A percentile compares a stretch with the other conserved stretches of the same genome.
Conservation (phyloP, 2,113 vertebrate species). For the Charadrius vociferus region DNA sequence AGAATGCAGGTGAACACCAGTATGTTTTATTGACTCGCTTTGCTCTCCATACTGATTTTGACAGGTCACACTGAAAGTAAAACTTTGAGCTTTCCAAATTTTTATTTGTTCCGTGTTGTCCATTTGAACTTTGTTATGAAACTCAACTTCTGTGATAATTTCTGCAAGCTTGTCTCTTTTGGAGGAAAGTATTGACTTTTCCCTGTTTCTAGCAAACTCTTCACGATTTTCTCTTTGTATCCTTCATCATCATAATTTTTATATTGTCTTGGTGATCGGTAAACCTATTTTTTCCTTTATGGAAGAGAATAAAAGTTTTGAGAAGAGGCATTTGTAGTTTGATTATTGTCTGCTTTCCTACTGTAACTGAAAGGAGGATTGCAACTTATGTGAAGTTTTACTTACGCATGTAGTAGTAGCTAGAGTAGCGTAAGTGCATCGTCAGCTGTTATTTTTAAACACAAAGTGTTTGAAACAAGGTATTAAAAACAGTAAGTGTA, state of each 20-base stretch:
- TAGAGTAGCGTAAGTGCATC: neutral
- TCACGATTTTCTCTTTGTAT: conserved; percentile 58
- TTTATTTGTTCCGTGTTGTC: neutral
- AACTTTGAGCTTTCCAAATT: neutral
- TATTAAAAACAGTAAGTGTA: neutral
- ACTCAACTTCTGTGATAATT: conserved; percentile 62
- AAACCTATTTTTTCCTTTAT: neutral
- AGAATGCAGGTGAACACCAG: neutral
- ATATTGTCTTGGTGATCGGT: neutral
- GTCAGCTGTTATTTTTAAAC: neutral
- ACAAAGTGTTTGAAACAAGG: neutral
- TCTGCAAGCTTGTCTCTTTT: conserved; percentile 58
- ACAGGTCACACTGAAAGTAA: neutral
- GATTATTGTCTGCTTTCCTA: neutral
- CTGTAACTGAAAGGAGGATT: neutral
- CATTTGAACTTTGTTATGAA: conserved; percentile 70
- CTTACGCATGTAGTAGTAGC: neutral
- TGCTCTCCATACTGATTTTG: neutral
- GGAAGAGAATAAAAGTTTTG: neutral
- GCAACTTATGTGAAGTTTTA: neutral
- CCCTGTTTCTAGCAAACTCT: conserved; percentile 60
- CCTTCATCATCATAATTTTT: neutral
- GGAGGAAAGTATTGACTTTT: conserved; percentile 52
- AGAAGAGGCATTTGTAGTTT: neutral
- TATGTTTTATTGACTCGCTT: neutral